phyloP scores from a whole-genome alignment of 2,888 invertebrate genomes.

The Oeneis ivallda region DNA sequence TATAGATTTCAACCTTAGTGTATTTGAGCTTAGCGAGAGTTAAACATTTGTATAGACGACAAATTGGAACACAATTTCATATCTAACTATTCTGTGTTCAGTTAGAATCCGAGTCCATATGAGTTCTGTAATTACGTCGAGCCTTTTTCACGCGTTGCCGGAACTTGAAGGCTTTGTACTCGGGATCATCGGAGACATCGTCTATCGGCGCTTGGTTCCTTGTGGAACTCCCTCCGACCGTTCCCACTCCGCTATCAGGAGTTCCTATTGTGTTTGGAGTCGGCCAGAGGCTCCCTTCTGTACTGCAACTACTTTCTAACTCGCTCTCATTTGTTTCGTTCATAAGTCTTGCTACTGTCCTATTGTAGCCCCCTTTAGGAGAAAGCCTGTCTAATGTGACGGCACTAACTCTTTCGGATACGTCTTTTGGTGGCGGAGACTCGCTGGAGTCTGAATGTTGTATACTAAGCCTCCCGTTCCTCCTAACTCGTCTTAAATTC shows the following conservation, averaged over 20 bases:
- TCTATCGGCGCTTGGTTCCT: constrained; percentile 54
- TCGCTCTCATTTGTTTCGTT: constrained; percentile 78
- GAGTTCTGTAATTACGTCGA: constrained; percentile 83
- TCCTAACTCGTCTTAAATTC: constrained; percentile 53
- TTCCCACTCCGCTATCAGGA: constrained; percentile 71
- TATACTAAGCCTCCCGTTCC: constrained; percentile 59
- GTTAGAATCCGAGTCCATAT: constrained; percentile 86
- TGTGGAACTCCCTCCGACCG: constrained; percentile 62
- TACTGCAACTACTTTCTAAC: constrained; percentile 74
- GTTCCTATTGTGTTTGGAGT: constrained; percentile 44
- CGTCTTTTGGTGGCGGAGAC: constrained; percentile 64
- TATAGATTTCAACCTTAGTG: no score
- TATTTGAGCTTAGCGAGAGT: neutral
- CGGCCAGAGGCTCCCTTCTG: constrained; percentile 65
- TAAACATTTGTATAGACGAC: neutral
- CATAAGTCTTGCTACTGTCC: constrained; percentile 72
- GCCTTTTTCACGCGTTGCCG: constrained; percentile 83
- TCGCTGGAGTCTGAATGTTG: constrained; percentile 71
- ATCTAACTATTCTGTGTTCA: constrained; percentile 54
- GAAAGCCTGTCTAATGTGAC: constrained; percentile 50
- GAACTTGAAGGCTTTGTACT: constrained; percentile 77
- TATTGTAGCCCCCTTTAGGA: constrained; percentile 56
- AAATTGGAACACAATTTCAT: constrained; percentile 20
- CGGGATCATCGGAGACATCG: constrained; percentile 71
- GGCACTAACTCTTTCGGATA: constrained; percentile 49